A percentile compares a stretch with the other conserved stretches of the same genome.
Evolutionary conservation across 1,140 invertebrate genomes (phyloP).

Genomic region (Aethina tumida): DNA sequence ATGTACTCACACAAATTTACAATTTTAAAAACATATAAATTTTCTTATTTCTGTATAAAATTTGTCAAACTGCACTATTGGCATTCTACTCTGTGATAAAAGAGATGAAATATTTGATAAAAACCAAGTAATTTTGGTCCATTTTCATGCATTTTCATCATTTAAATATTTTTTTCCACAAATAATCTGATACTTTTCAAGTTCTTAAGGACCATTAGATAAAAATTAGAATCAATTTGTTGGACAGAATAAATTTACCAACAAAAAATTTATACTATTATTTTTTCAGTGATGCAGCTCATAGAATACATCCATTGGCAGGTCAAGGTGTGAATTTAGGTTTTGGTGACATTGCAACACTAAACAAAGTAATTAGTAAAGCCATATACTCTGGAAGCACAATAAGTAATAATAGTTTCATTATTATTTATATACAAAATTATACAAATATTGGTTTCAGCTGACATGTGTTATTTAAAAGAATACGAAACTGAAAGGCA

Average conservation of each 20-base stretch:
- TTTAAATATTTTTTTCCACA: too few relatives aligned
- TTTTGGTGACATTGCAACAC: constrained; percentile 77
- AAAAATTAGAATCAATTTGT: too few relatives aligned
- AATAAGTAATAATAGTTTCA: constrained; percentile 45
- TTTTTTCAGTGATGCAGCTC: constrained; percentile 79
- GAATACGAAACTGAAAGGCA: constrained; percentile 82
- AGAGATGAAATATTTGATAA: too few relatives aligned
- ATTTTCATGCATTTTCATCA: too few relatives aligned
- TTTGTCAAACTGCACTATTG: not conserved
- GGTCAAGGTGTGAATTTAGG: constrained; percentile 97
- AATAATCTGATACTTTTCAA: too few relatives aligned
- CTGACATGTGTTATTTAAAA: constrained; percentile 54
- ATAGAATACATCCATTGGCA: constrained; percentile 91
- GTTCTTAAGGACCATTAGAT: too few relatives aligned
- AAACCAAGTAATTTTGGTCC: too few relatives aligned
- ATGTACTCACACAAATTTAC: not conserved
- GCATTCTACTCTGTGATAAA: too few relatives aligned
- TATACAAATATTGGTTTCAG: constrained; percentile 32
- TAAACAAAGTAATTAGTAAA: constrained; percentile 60
- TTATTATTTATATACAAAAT: not conserved
- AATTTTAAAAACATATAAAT: too few relatives aligned
- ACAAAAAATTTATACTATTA: too few relatives aligned
- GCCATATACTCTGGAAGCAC: constrained; percentile 62
- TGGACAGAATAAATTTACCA: too few relatives aligned
- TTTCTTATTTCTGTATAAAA: constrained; percentile 1